Percentiles rank a stretch among this genome's conserved stretches.
Conservation (phyloP, 2,888 invertebrate species). For the Glyphotaelius pellucidus region DNA sequence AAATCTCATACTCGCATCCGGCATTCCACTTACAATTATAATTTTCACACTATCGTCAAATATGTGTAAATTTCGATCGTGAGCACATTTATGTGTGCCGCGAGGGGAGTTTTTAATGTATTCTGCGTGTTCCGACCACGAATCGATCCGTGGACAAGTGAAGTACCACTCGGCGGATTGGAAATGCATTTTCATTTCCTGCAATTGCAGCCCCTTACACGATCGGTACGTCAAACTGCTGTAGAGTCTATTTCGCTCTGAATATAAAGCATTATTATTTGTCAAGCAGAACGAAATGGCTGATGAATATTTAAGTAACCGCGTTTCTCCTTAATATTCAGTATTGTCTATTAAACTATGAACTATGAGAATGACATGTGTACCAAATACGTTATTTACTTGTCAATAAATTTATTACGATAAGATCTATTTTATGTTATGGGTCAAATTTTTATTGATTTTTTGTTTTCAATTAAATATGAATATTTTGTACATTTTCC, state of each 20-base stretch:
- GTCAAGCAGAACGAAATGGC: background rate
- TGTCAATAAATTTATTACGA: no score
- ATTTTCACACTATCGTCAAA: background rate
- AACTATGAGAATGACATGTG: background rate
- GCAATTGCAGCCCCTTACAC: background rate
- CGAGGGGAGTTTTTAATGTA: background rate
- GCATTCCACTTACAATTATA: background rate
- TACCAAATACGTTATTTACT: background rate
- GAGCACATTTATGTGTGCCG: conserved; percentile 5
- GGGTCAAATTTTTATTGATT: no score
- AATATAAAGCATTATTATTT: background rate
- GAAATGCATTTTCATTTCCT: conserved; percentile 25
- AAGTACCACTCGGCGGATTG: background rate
- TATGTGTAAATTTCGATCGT: background rate
- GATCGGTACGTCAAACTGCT: background rate
- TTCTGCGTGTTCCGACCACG: background rate
- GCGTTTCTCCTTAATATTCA: background rate
- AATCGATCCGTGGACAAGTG: conserved; percentile 19
- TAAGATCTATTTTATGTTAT: no score
- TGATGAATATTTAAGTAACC: background rate
- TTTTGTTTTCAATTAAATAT: no score
- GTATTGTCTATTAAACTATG: background rate
- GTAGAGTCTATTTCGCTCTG: background rate
- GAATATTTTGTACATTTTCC: no score
- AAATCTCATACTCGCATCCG: no score